Conservation (phyloP, 2,797 vertebrate genomes). For the Rhinella marina region DNA sequence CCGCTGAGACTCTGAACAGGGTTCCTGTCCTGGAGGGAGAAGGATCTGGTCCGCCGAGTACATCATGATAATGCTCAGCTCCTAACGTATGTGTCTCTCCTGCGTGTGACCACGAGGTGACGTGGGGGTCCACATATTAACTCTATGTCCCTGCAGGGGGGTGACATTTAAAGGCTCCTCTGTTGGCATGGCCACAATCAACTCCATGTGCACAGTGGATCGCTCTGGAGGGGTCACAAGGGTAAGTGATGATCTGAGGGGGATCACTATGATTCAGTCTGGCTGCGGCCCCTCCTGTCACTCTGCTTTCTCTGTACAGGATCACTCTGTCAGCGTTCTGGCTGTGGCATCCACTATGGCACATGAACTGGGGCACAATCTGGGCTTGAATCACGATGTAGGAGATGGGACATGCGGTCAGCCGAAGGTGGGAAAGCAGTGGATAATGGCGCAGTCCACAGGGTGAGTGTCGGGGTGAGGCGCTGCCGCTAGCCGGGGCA, state of each 20-base stretch:
- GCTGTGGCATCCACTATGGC: slow-evolving; percentile 89
- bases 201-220: slow-evolving; percentile 86
- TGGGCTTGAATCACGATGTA: slow-evolving; percentile 87
- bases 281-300: not conserved
- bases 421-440: slow-evolving; percentile 81
- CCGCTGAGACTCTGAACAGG: slow-evolving; percentile 77
- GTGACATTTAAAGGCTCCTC: slow-evolving; percentile 78
- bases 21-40: slow-evolving; percentile 86
- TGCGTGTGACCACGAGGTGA: not conserved
- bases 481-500: no score
- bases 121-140: not conserved
- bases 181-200: slow-evolving; percentile 87
- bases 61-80: slow-evolving; percentile 92
- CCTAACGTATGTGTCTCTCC: slow-evolving; percentile 75
- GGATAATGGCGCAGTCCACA: slow-evolving; percentile 90
- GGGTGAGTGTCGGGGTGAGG: slow-evolving; percentile 75
- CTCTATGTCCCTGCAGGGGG: slow-evolving; percentile 70
- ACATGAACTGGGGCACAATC: slow-evolving; percentile 91
- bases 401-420: slow-evolving; percentile 79
- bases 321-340: slow-evolving; percentile 86
- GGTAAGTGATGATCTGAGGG: slow-evolving; percentile 74
- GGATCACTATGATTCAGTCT: not conserved
- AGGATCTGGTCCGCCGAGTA: slow-evolving; percentile 81
- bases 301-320: slow-evolving; percentile 71
- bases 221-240: slow-evolving; percentile 87